Evolutionary conservation across 2,888 invertebrate genomes (phyloP).

Genomic region (Habrosyne pyritoides): DNA sequence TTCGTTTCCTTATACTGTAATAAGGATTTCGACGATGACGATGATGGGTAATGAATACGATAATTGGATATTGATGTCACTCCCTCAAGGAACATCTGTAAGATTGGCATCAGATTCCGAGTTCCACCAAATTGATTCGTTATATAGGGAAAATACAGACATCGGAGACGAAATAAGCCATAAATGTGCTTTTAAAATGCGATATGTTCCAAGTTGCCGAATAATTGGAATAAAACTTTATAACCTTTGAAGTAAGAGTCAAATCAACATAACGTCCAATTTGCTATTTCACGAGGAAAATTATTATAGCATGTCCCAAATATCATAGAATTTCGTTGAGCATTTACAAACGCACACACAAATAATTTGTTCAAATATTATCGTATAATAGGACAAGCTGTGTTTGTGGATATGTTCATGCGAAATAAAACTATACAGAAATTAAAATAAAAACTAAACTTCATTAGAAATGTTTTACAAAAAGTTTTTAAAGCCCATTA

Average conservation of each 20-base stretch:
- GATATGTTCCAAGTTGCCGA: background rate
- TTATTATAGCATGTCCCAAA: too few species aligned
- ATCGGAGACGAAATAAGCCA: conserved; percentile 1
- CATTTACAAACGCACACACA: too few species aligned
- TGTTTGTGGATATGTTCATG: too few species aligned
- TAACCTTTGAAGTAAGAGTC: background rate
- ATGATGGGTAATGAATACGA: conserved; percentile 1
- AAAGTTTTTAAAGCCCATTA: background rate
- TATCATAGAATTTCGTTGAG: too few species aligned
- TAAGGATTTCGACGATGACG: background rate
- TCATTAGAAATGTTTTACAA: background rate
- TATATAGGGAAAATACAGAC: conserved; percentile 5
- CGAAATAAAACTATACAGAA: too few species aligned
- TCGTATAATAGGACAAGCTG: too few species aligned
- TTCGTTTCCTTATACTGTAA: background rate
- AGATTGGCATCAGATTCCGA: conserved; percentile 7
- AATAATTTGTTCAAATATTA: too few species aligned
- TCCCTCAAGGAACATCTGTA: conserved; percentile 7
- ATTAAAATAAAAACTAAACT: too few species aligned
- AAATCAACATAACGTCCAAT: too few species aligned
- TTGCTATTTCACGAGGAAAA: too few species aligned
- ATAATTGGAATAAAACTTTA: background rate
- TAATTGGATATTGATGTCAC: conserved; percentile 9
- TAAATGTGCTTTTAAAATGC: background rate
- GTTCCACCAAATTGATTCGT: conserved; percentile 9